Evolutionary conservation across 2,113 vertebrate genomes (phyloP).

Genomic region (Alces alces): DNA sequence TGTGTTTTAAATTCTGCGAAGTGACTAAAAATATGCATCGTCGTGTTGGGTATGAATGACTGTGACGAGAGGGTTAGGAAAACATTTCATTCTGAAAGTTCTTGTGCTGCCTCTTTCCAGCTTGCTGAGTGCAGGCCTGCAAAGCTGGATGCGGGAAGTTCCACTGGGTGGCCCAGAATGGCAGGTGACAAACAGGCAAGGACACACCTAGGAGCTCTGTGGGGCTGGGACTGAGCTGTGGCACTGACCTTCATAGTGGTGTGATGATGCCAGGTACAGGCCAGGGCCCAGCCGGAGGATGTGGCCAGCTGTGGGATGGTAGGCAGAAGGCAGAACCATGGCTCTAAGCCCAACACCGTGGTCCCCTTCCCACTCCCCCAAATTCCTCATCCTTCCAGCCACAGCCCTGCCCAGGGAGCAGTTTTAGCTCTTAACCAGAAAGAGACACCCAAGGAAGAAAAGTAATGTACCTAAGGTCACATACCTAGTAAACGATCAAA

Average conservation of each 20-base stretch:
- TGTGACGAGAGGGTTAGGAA: conserved; percentile 43
- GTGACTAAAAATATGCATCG: conserved; percentile 68
- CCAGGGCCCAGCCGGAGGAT: neutral
- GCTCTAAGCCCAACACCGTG: neutral
- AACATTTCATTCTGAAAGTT: conserved; percentile 66
- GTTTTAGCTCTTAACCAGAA: neutral
- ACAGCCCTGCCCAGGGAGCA: neutral
- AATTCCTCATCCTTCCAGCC: neutral
- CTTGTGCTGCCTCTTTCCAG: conserved; percentile 46
- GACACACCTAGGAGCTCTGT: neutral
- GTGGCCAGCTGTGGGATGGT: neutral
- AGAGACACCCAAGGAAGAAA: neutral
- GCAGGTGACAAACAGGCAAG: neutral
- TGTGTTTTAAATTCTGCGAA: conserved; percentile 69
- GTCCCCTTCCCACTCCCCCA: neutral
- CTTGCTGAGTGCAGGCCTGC: conserved; percentile 18
- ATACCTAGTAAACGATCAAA: neutral
- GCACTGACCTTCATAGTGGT: neutral
- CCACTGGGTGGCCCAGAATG: neutral
- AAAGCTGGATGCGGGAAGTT: neutral
- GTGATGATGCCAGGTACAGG: neutral
- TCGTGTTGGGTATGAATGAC: conserved; percentile 58
- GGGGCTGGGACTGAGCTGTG: neutral
- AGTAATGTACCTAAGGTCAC: neutral
- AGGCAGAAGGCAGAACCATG: neutral